Percentiles rank a stretch among this genome's conserved stretches.
phyloP scores from a whole-genome alignment of 2,797 vertebrate species.

The Otolemur crassicaudatus region DNA sequence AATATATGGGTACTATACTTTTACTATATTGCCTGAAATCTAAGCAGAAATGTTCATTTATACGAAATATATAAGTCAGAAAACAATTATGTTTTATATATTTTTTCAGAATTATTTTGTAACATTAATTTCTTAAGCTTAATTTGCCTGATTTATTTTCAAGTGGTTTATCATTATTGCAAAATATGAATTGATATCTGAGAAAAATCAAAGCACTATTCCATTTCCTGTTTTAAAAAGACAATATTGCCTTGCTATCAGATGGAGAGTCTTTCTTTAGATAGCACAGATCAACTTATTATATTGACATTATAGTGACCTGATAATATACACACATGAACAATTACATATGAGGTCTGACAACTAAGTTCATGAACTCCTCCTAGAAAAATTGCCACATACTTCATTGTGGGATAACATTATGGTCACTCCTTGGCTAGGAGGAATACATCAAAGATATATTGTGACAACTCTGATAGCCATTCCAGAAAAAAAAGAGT shows the following conservation, averaged over 20 bases:
- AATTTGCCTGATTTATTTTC: neutral
- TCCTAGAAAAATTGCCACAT: too few relatives aligned
- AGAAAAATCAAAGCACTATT: neutral
- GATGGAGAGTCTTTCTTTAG: neutral
- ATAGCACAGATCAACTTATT: neutral
- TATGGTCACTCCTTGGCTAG: too few relatives aligned
- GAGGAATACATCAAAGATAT: too few relatives aligned
- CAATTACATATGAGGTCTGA: neutral
- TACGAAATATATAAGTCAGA: neutral
- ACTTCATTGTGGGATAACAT: too few relatives aligned
- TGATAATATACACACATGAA: neutral
- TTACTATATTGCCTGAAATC: neutral
- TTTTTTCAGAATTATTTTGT: neutral
- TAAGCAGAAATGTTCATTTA: neutral
- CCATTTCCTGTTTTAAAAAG: neutral
- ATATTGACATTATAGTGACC: neutral
- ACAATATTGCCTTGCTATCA: neutral
- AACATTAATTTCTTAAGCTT: constrained; percentile 3
- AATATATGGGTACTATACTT: neutral
- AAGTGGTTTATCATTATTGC: neutral
- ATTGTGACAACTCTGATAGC: too few relatives aligned
- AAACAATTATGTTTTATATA: neutral
- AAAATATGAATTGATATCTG: neutral
- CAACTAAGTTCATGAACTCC: too few relatives aligned
- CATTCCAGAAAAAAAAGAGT: too few relatives aligned